Evolutionary conservation across 2,888 invertebrate genomes (phyloP).

Genomic region (Chrysolina oricalcia): DNA sequence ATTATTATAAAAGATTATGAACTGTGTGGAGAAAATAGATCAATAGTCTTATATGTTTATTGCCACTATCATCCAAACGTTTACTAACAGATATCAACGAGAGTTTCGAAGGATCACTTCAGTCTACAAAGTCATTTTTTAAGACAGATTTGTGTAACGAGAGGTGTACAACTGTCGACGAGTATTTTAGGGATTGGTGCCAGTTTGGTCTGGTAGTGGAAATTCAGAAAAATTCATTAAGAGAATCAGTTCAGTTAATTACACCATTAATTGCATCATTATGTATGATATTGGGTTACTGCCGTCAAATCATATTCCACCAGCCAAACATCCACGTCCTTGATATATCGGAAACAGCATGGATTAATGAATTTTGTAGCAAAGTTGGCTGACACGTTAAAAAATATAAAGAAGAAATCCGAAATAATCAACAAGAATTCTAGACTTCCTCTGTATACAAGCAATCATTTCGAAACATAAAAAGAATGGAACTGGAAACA

Average conservation of each 20-base stretch:
- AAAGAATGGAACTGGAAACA: conserved; percentile 6
- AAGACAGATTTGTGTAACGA: no score
- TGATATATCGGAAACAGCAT: no score
- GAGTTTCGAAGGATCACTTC: no score
- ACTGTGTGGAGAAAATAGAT: background rate
- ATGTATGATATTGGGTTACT: no score
- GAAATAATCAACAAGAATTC: background rate
- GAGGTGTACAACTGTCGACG: background rate
- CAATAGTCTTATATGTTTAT: background rate
- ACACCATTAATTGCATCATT: background rate
- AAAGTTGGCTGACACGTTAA: conserved; percentile 13
- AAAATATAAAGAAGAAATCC: conserved; percentile 10
- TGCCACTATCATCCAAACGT: background rate
- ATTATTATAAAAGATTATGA: background rate
- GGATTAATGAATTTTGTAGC: background rate
- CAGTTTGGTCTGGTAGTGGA: background rate
- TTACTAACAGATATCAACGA: no score
- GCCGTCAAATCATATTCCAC: background rate
- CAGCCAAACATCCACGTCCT: background rate
- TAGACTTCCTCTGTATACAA: conserved; percentile 1
- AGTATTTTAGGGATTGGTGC: background rate
- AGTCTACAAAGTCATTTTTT: no score
- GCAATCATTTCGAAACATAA: conserved; percentile 3
- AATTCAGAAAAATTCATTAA: background rate
- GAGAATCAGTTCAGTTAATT: background rate